Evolutionary conservation across 2,113 vertebrate species (phyloP).

Genomic region (Sinocyclocheilus rhinocerous): DNA sequence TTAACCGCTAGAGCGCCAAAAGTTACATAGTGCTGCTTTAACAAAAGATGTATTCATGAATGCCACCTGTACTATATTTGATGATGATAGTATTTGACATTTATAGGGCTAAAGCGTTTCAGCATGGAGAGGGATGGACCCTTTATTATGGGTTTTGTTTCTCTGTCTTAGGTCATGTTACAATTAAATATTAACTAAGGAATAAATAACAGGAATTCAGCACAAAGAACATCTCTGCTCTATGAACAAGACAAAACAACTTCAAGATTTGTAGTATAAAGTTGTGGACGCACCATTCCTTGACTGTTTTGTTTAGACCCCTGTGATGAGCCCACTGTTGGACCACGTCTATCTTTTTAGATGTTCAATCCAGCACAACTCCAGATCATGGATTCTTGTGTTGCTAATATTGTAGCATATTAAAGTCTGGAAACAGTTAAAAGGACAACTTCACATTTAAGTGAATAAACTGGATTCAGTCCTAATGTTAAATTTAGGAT

Average conservation of each 20-base stretch:
- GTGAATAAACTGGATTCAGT: conserved; percentile 53
- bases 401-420: conserved; percentile 22
- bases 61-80: conserved; percentile 57
- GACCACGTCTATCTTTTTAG: conserved; percentile 31
- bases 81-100: conserved; percentile 58
- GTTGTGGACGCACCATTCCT: conserved; percentile 23
- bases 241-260: not conserved
- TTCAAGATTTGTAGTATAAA: conserved; percentile 32
- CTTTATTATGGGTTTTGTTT: conserved; percentile 29
- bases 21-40: not conserved
- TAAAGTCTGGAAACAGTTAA: conserved; percentile 26
- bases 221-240: conserved; percentile 38
- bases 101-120: conserved; percentile 53
- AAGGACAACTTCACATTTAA: conserved; percentile 36
- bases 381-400: conserved; percentile 24
- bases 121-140: conserved; percentile 34
- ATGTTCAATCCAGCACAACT: conserved; percentile 28
- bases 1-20: too few relatives aligned
- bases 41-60: conserved; percentile 57
- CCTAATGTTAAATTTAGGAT: conserved; percentile 47
- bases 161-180: conserved; percentile 47
- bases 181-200: conserved; percentile 21
- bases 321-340: conserved; percentile 38
- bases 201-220: conserved; percentile 41
- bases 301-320: conserved; percentile 31